Base-by-base conservation (phyloP, 2,797 vertebrate genomes). In the Enteromius anoplus region DNA sequence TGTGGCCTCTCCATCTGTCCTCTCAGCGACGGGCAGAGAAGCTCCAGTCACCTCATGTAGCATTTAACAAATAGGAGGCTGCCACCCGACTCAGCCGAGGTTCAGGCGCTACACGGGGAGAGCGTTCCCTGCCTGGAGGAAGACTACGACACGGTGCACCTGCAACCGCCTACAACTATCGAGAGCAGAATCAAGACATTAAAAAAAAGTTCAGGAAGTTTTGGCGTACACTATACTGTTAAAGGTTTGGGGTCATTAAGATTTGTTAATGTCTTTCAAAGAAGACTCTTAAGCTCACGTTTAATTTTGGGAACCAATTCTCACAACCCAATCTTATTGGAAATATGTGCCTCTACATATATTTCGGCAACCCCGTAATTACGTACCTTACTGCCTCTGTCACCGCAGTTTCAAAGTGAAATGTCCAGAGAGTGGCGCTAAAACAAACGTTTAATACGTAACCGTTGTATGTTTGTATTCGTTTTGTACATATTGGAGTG, bases 1-100 rank as follows among this genome's bases (percentile, higher is more conserved):
- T 85, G 90, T 90, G 92, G 92, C 82, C 93, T 89, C 93, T 94
- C 95, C 94, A 95, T 95, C 94, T 95, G 94, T 95, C 92, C 91
- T 89, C 90, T 90, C 91, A 88, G 91, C 89, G 85, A 87, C 89
- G 87, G 89, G 92, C 92, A 89, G 89, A 88, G 89, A 93, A 90
- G 89, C 92, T 94, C 93, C 93, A 93, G 93, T 94, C 93, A 94
- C 93, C 93, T 94, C 91, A 80, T 91, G 86, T 91, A 88, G 91
- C 90, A 87, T 89, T 88, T 88, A 92, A 92, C 93, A 90, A 93
- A 91, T 90, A 91, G 68, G 85, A 80, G 76, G 80, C 91, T 91
- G 78, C 58, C 77, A 72, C 83, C 73, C 34, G 64, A 82, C 21
- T 26, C 34, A 49, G 72, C 80, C 89, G 23, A 91, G 92, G 90